A percentile compares a stretch with the other conserved stretches of the same genome.
Conservation (phyloP, 1,140 invertebrate genomes). For the Aphelinus certus region DNA sequence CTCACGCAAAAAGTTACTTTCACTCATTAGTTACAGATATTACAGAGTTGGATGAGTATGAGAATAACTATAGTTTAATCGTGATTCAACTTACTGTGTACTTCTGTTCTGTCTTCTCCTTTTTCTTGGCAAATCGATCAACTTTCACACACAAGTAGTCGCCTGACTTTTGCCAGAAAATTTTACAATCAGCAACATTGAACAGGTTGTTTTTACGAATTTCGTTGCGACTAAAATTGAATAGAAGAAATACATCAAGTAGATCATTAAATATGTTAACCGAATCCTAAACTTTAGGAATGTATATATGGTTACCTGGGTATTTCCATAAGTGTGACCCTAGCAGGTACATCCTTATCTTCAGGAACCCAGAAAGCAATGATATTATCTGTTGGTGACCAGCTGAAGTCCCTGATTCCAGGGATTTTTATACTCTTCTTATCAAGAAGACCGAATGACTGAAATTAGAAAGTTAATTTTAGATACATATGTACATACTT, state of each 20-base stretch:
- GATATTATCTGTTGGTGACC: slow-evolving; percentile 97
- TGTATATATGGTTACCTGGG: slow-evolving; percentile 70
- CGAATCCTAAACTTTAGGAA: neutral
- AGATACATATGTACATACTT: neutral
- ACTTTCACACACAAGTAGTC: slow-evolving; percentile 98
- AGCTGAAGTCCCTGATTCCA: slow-evolving; percentile 94
- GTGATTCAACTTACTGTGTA: slow-evolving; percentile 77
- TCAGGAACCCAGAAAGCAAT: slow-evolving; percentile 99
- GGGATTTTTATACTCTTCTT: slow-evolving; percentile 95
- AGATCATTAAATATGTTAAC: neutral
- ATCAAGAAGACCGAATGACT: slow-evolving; percentile 91
- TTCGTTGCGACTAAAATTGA: slow-evolving; percentile 77
- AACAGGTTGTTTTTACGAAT: slow-evolving; percentile 97
- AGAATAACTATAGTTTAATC: slow-evolving; percentile 14
- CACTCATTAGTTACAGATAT: neutral
- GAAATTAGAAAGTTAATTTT: slow-evolving; percentile 46
- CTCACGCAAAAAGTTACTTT: neutral
- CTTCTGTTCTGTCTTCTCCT: slow-evolving; percentile 89
- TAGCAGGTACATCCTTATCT: slow-evolving; percentile 89
- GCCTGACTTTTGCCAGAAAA: slow-evolving; percentile 99
- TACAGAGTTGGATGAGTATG: slow-evolving; percentile 3
- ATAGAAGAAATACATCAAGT: neutral
- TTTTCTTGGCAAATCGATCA: slow-evolving; percentile 95
- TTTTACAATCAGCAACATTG: slow-evolving; percentile 97
- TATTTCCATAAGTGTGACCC: slow-evolving; percentile 85